phyloP scores from a whole-genome alignment of 2,113 vertebrate genomes.

The Notarius quadriscutis region DNA sequence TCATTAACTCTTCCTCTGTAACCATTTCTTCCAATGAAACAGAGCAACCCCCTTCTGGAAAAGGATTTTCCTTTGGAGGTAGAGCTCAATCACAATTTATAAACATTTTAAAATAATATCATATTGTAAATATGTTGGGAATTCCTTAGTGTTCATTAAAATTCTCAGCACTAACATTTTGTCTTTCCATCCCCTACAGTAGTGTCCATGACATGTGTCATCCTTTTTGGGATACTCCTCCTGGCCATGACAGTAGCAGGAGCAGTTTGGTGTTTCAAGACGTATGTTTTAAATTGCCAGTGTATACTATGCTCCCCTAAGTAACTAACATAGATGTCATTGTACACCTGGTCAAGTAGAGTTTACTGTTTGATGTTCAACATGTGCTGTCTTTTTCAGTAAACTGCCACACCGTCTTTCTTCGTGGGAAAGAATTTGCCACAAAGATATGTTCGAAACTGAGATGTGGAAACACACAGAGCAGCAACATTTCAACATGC shows the following conservation, averaged over 20 bases:
- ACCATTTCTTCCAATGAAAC: slow-evolving; percentile 1
- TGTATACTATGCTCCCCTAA: neutral
- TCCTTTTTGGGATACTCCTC: slow-evolving; percentile 47
- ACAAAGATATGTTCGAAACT: slow-evolving; percentile 1
- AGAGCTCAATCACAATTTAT: neutral
- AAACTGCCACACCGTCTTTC: slow-evolving; percentile 29
- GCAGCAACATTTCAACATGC: slow-evolving; percentile 16
- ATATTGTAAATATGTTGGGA: neutral
- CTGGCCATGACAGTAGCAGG: slow-evolving; percentile 45
- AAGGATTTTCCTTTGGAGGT: slow-evolving; percentile 26
- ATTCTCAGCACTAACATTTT: neutral
- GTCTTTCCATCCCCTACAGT: slow-evolving; percentile 45
- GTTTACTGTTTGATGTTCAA: neutral
- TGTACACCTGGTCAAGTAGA: neutral
- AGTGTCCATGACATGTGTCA: slow-evolving; percentile 43
- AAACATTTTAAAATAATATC: neutral
- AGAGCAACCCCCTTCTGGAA: neutral
- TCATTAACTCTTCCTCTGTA: neutral
- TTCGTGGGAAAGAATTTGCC: slow-evolving; percentile 28
- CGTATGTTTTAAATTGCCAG: slow-evolving; percentile 55
- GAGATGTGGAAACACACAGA: slow-evolving; percentile 34
- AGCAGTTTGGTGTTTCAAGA: slow-evolving; percentile 56
- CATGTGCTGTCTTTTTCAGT: slow-evolving; percentile 21
- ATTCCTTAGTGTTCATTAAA: neutral
- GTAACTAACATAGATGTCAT: neutral